Percentiles rank a stretch among this genome's conserved stretches.
Conservation (phyloP, 2,797 vertebrate genomes). For the Sphaeramia orbicularis region DNA sequence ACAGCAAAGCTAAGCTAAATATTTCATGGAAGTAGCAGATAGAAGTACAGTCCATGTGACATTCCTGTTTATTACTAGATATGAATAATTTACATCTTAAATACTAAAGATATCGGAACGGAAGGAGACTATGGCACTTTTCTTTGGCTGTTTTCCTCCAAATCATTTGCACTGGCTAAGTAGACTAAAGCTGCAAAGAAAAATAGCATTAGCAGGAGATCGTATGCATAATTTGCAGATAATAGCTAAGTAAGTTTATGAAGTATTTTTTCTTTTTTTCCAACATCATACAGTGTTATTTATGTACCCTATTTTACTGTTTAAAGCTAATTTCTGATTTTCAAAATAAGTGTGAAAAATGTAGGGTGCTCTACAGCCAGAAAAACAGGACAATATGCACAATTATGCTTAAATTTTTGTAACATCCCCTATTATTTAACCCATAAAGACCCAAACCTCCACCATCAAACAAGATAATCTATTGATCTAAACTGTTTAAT, state of each 20-base stretch:
- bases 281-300: not conserved
- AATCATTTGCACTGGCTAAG: conserved; percentile 9
- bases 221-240: conserved; percentile 15
- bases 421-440: too few relatives aligned
- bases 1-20: conserved; percentile 33
- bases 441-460: too few relatives aligned
- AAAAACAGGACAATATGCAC: too few relatives aligned
- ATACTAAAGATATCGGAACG: too few relatives aligned
- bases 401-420: too few relatives aligned
- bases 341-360: too few relatives aligned
- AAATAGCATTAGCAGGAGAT: conserved; percentile 17
- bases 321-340: not conserved
- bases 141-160: conserved; percentile 8
- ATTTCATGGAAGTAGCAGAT: conserved; percentile 35
- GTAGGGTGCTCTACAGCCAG: too few relatives aligned
- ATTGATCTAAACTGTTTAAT: too few relatives aligned
- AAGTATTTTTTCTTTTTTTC: not conserved
- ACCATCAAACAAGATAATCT: too few relatives aligned
- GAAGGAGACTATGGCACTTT: not conserved
- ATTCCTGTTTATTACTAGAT: conserved; percentile 46
- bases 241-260: conserved; percentile 11
- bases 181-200: conserved; percentile 12
- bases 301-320: conserved; percentile 17
- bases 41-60: conserved; percentile 29
- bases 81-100: conserved; percentile 35